Percentiles rank a stretch among this genome's conserved stretches.
Conservation (phyloP, 2,797 vertebrate species). For the Bufotes viridis region DNA sequence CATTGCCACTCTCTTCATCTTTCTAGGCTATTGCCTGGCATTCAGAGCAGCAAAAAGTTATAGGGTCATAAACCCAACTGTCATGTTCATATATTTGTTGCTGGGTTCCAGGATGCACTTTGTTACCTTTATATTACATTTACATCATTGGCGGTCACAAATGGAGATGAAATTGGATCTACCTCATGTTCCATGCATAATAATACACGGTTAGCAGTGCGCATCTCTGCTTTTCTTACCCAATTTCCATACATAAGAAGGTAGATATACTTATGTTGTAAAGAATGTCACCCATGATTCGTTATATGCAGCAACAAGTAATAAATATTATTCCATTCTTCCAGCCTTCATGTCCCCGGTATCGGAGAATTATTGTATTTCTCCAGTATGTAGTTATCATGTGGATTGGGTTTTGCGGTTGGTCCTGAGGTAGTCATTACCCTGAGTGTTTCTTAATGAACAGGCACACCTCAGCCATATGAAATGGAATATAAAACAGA, state of each 20-base stretch:
- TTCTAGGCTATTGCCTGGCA: not conserved
- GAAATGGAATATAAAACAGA: not conserved
- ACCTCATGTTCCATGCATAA: slow-evolving; percentile 8
- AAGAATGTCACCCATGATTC: slow-evolving; percentile 16
- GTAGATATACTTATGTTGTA: not conserved
- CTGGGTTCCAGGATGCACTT: not conserved
- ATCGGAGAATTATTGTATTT: not conserved
- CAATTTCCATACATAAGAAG: slow-evolving; percentile 27
- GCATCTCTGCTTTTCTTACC: not conserved
- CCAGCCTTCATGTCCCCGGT: not conserved
- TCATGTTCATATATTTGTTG: not conserved
- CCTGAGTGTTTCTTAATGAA: slow-evolving; percentile 20
- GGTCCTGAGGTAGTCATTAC: slow-evolving; percentile 4
- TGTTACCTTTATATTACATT: slow-evolving; percentile 1
- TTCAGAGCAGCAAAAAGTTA: not conserved
- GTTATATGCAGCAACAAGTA: not conserved
- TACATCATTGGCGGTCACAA: slow-evolving; percentile 12
- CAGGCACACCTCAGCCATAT: not conserved
- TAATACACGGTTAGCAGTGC: not conserved
- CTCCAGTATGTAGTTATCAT: not conserved
- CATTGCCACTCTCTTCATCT: not conserved
- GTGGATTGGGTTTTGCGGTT: slow-evolving; percentile 7
- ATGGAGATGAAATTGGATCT: slow-evolving; percentile 22
- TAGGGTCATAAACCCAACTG: not conserved
- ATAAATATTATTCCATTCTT: slow-evolving; percentile 21